Base-by-base conservation (phyloP, 2,888 invertebrate genomes). In the Coelinius sp. region DNA sequence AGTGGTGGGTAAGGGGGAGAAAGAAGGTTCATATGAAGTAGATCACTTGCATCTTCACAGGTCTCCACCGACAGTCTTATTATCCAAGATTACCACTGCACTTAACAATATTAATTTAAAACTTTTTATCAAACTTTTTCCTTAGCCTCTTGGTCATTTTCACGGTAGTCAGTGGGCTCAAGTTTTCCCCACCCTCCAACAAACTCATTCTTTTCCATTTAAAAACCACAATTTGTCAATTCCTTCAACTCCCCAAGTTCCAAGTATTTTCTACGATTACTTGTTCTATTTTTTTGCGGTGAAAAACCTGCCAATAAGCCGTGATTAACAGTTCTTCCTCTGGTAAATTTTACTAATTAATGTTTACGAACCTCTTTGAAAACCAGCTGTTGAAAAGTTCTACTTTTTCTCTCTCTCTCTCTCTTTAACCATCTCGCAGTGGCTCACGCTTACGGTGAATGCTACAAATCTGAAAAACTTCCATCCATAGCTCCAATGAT, bases 91-190 rank as follows among this genome's bases (percentile, higher is more conserved):
- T 82, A 81, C 78, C 76, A 74, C 71, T 75, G 72, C 75, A 74
- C 80, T 80, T 81, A 80, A 81, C 80, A 80, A 83, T 83, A 83
- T 83, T 83, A 82, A 83, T 83, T 81, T 80, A 80, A 82, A 83
- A 80, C 79, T 83, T 80, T 74, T 71, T 70, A 71, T 77, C 67
- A 81, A 82, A 41, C n/a, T 41, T 41, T 41, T 41, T 2, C n/a
- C 41, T n/a, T n/a, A 78, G 81, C 82, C 82, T 77, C 81, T 82
- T 76, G 76, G 68, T 56, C 70, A 53, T 75, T 68, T 73, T 64
- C 75, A 69, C 71, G 65, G 73, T 75, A 78, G 77, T n/a, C n/a
- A 38, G 38, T 38, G 38, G 1, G 12, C 38, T 38, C 38, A 12
- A 12, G 8, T 38, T 38, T 38, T 38, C 2, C 12, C 1, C 12